Base-by-base conservation (phyloP, 2,113 vertebrate species). In the Nothoprocta perdicaria region DNA sequence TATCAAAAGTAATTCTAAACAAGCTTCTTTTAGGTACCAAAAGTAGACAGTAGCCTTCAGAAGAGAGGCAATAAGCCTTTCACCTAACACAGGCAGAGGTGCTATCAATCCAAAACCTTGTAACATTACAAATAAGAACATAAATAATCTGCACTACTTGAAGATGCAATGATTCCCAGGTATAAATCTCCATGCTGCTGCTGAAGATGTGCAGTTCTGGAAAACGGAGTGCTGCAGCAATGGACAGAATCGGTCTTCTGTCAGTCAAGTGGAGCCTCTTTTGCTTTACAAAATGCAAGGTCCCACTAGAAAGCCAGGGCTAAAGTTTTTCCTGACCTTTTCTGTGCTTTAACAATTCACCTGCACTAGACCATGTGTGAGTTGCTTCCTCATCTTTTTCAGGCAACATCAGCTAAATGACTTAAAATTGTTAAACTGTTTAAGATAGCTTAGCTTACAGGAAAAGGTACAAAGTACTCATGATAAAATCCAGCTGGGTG, bases 1-100 rank as follows among this genome's bases (percentile, higher is more conserved):
- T 71, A 86, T 19, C 73, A 88, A 27, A 85, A 84, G 13, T 38
- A 82, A 10, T 7, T 85, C 73, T 80, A 38, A 88, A 85, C n/a
- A 82, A 83, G 38, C 23, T 84, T 67, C 14, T 6, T 77, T 88
- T 60, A 77, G 19, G 26, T 58, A 73, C n/a, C 76, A 40, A 24
- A 84, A 76, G 58, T 38, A 68, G 67, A 69, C 52, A 46, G 24
- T 6, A 57, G 73, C n/a, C 69, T 33, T 77, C 55, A 40, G 33
- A 73, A 68, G 13, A 83, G 22, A 90, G 48, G n/a, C 8, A 65
- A 15, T 27, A 80, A 41, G 18, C 27, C 81, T 66, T 88, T 77
- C 29, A 74, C 0, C 16, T 2, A 1, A 31, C 1, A 3, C 7
- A 31, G 58, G 48, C 17, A 73, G 67, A 61, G 48, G 21, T 16